Evolutionary conservation across 1,140 invertebrate species (phyloP).

Genomic region (Drosophila nasuta): DNA sequence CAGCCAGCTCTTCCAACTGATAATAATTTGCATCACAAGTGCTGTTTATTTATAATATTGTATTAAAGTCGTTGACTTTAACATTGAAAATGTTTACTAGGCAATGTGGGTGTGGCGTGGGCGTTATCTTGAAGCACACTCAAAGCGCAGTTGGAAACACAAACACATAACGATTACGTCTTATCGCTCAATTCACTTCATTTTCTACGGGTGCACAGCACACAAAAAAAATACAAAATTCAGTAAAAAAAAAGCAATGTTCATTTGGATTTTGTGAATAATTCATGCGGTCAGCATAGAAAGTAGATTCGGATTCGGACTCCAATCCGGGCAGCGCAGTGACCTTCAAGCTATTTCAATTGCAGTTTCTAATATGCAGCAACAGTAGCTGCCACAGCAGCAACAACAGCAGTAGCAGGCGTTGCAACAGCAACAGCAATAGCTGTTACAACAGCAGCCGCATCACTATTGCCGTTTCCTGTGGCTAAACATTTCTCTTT

Average conservation of each 20-base stretch:
- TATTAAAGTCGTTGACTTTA: too few species aligned
- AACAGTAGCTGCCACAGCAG: conserved; percentile 3
- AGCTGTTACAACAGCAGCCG: conserved; percentile 9
- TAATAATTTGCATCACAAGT: too few species aligned
- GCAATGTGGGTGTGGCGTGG: not conserved
- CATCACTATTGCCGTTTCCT: not conserved
- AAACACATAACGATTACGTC: conserved; percentile 4
- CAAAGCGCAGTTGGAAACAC: not conserved
- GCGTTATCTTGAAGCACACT: too few species aligned
- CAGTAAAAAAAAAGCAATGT: not conserved
- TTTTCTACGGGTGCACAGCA: conserved; percentile 19
- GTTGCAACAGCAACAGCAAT: not conserved
- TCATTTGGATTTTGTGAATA: conserved; percentile 44
- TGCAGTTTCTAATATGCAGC: conserved; percentile 44
- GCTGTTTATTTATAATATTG: too few species aligned
- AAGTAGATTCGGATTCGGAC: not conserved
- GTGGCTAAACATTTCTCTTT: conserved; percentile 29
- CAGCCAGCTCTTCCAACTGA: too few species aligned
- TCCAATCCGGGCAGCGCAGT: not conserved
- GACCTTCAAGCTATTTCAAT: conserved; percentile 50
- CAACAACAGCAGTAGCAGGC: conserved; percentile 14
- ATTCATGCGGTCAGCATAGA: conserved; percentile 48
- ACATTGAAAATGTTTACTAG: not conserved
- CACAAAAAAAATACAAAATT: conserved; percentile 1
- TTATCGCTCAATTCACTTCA: conserved; percentile 29